Base-by-base conservation (phyloP, 2,797 vertebrate genomes). In the Thamnophis elegans region DNA sequence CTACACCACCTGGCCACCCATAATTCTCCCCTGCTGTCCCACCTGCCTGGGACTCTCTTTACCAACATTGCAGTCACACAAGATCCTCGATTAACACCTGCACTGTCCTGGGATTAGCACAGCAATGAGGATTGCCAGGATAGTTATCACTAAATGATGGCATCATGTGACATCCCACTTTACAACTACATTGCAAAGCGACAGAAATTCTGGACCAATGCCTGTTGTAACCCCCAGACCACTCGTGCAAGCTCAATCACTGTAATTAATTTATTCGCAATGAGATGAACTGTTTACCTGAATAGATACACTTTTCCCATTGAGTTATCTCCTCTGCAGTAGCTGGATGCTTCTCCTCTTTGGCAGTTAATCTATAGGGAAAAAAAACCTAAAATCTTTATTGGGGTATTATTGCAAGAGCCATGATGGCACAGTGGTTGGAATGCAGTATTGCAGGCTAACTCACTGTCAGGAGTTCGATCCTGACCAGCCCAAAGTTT, bases 231-330 rank as follows among this genome's bases (percentile, higher is more conserved):
- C 18, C 18, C 18, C 4, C 78, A 20, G 9, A 78, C 20, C 62
- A 47, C 1, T 54, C 22, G 5, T 55, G 12, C 12, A 25, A 62
- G 92, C 93, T 1, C 0, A n/a, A 36, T 1, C 1, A 6, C 16
- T 55, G 25, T 20, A 54, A 92, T 82, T 47, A 36, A 56, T 78
- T 28, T 0, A 13, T n/a, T n/a, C 2, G 13, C 92, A 55, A 32
- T 2, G 11, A 90, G 60, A 36, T 20, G 32, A 91, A 85, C 65
- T 18, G 87, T 93, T 94, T 96, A 99, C 99, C 99, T 98, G 98
- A 99, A 99, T 91, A 99, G 97, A 96, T 98, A 99, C 0, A 98
- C 98, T 93, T 98, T 98, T 91, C 97, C 98, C 54, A 97, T 94
- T 0, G 96, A 90, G n/a, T 97, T 97, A 88, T 98, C 98, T 59